Evolutionary conservation across 2,113 vertebrate species (phyloP).

Genomic region (Nerophis lumbriciformis): DNA sequence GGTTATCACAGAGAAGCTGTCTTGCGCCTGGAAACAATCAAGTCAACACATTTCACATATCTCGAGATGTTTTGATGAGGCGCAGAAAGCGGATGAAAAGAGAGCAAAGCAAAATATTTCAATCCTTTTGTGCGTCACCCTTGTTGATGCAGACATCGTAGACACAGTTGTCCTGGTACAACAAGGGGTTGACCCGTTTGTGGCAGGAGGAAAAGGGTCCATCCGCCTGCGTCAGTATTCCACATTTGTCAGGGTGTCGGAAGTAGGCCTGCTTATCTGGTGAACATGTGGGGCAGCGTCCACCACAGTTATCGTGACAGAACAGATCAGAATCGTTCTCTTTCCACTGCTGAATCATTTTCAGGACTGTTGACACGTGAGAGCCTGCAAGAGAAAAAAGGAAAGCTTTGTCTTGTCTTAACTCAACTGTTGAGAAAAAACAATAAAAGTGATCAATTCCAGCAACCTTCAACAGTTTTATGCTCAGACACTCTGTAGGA

Average conservation of each 20-base stretch:
- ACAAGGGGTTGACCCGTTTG: slow-evolving; percentile 1
- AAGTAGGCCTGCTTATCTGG: background rate
- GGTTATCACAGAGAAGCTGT: slow-evolving; percentile 16
- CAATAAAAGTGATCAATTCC: no score
- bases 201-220: slow-evolving; percentile 29
- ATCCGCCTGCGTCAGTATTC: background rate
- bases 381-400: slow-evolving; percentile 5
- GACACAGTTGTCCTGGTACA: slow-evolving; percentile 23
- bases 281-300: slow-evolving; percentile 14
- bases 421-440: no score
- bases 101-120: background rate
- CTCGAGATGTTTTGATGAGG: background rate
- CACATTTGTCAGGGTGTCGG: background rate
- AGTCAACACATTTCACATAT: background rate
- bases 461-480: no score
- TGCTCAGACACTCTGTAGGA: no score
- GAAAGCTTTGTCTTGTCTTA: no score
- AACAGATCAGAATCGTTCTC: slow-evolving; percentile 5
- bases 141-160: slow-evolving; percentile 27
- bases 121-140: slow-evolving; percentile 2
- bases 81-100: background rate
- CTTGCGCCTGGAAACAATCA: slow-evolving; percentile 17
- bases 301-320: slow-evolving; percentile 27
- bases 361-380: background rate
- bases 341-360: slow-evolving; percentile 32